A percentile compares a stretch with the other conserved stretches of the same genome.
Evolutionary conservation across 2,797 vertebrate species (phyloP).

Genomic region (Cichlasoma orientale): DNA sequence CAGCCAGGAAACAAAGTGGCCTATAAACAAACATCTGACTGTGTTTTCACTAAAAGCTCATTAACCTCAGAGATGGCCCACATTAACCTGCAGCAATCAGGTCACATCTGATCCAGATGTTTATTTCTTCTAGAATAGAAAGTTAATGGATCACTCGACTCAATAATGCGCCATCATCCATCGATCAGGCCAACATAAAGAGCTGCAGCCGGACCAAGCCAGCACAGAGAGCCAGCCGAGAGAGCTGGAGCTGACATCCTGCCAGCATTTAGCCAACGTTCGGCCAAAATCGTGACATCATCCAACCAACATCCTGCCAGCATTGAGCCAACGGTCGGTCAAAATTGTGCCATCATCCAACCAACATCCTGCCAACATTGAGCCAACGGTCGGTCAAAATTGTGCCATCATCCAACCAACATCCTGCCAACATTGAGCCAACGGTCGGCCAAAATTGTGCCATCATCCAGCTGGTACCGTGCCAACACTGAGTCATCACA

Average conservation of each 20-base stretch:
- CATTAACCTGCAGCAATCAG: neutral
- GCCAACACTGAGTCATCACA: neutral
- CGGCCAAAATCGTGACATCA: fast-evolving
- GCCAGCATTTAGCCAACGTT: neutral
- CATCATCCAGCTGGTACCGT: neutral
- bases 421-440: too few relatives aligned
- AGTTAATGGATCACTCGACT: neutral
- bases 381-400: neutral
- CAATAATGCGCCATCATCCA: neutral
- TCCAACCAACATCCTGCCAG: fast-evolving
- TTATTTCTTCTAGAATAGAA: constrained; percentile 1
- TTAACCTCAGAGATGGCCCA: neutral
- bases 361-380: too few relatives aligned
- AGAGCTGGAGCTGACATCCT: neutral
- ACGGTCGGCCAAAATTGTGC: neutral
- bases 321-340: too few relatives aligned
- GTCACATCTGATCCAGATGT: constrained; percentile 16
- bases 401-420: too few relatives aligned
- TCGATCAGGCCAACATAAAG: neutral
- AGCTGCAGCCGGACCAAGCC: neutral
- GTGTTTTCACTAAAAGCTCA: neutral
- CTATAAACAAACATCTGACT: neutral
- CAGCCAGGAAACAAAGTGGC: neutral
- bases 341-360: neutral
- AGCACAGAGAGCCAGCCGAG: neutral